Percentiles rank a stretch among this genome's conserved stretches.
Conservation (phyloP, 2,797 vertebrate genomes). For the Melopsittacus undulatus region DNA sequence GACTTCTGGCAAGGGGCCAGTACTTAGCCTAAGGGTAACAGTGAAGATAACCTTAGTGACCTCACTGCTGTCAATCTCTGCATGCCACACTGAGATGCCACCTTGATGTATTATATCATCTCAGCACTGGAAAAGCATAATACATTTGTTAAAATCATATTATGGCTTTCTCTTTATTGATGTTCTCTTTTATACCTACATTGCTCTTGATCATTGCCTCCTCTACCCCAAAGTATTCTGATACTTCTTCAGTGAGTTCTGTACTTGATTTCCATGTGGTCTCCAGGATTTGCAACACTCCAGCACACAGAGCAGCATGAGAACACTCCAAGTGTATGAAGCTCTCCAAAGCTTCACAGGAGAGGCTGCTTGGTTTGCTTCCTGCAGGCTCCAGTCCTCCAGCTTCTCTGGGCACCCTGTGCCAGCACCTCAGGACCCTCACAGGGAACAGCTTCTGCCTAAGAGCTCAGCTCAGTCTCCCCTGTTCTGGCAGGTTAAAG, state of each 20-base stretch:
- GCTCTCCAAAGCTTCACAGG: neutral
- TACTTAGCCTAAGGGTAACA: neutral
- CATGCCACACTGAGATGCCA: neutral
- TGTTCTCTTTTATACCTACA: conserved; percentile 1
- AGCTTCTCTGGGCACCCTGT: neutral
- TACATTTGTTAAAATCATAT: neutral
- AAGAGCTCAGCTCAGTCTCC: neutral
- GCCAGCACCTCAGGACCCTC: neutral
- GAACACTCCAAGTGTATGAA: neutral
- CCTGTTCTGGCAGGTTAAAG: neutral
- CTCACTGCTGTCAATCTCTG: conserved; percentile 5
- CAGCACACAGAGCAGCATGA: neutral
- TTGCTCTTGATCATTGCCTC: neutral
- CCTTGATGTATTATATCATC: neutral
- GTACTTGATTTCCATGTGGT: rapidly evolving
- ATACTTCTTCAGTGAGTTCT: neutral
- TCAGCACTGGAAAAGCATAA: conserved; percentile 39
- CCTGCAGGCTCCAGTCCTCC: neutral
- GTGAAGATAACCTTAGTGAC: neutral
- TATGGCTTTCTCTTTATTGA: neutral
- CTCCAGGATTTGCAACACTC: neutral
- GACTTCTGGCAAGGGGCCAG: neutral
- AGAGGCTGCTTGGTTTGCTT: neutral
- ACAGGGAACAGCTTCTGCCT: neutral
- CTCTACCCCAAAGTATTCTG: neutral